Base-by-base conservation (phyloP, 2,113 vertebrate genomes). In the Forbesichthys papilliferus region DNA sequence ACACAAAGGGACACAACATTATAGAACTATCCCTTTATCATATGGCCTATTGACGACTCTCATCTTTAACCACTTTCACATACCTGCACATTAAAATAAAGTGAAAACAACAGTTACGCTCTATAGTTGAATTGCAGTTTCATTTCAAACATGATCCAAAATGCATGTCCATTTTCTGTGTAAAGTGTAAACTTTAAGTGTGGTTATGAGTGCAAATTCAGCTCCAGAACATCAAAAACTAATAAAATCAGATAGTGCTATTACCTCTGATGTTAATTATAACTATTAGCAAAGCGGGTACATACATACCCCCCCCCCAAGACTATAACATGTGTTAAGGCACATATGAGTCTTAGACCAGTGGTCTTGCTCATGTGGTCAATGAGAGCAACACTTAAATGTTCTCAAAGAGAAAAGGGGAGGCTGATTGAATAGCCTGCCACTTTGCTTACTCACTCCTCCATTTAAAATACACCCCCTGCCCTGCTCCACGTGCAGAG, bases 271-370 rank as follows among this genome's bases (percentile, higher is more conserved):
- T 42, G 36, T 42, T 42, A 5, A 42, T 42, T 42, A 27, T 27
- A 27, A 27, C 6, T 42, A 42, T 42, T 42, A 42, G 36, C 36
- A 42, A 42, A 42, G 20, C 20, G 20, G 20, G 20, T 27, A 27
- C 20, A 27, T 27, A 2, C 2, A 2, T 1, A 2, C 20, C 27
- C 1, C 27, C 27, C 27, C 27, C 27, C 27, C 27, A 82, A 72
- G 80, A 74, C 86, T 93, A 93, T 93, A 92, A 93, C 94, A 95
- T 95, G 92, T 94, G 95, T 95, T 93, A 91, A 92, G 92, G 93
- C 94, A 93, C 94, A 88, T 87, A 85, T 79, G 83, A 93, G 94
- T 95, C 94, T 95, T 90, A 93, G 86, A 93, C 88, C 84, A 83
- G 70, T 67, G 82, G 91, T 92, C 92, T 94, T 89, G 86, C 90